A percentile compares a stretch with the other conserved stretches of the same genome.
phyloP scores from a whole-genome alignment of 2,797 vertebrate species.

The Ataeniobius toweri region DNA sequence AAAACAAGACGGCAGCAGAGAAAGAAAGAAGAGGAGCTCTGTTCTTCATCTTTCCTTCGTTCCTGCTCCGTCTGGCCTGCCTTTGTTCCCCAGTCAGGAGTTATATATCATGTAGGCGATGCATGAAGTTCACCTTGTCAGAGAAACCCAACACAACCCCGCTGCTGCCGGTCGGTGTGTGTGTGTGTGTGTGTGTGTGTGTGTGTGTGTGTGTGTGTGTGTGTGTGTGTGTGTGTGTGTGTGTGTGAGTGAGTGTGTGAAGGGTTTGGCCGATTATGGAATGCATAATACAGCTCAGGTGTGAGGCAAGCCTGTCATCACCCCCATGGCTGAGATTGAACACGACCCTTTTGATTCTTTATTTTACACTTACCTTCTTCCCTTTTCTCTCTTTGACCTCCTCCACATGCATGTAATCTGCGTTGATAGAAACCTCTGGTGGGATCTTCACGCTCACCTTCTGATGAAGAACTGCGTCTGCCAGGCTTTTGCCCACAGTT shows the following conservation, averaged over 20 bases:
- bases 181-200: slow-evolving; percentile 10
- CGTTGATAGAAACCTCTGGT: slow-evolving; percentile 68
- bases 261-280: slow-evolving; percentile 53
- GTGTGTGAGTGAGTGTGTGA: slow-evolving; percentile 13
- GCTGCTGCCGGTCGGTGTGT: slow-evolving; percentile 40
- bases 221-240: slow-evolving; percentile 11
- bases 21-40: slow-evolving; percentile 42
- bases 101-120: slow-evolving; percentile 77
- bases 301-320: slow-evolving; percentile 72
- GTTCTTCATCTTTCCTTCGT: slow-evolving; percentile 28
- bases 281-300: slow-evolving; percentile 70
- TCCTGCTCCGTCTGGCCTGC: slow-evolving; percentile 50
- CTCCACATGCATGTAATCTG: slow-evolving; percentile 74
- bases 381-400: slow-evolving; percentile 15
- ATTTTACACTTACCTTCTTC: slow-evolving; percentile 62
- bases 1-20: slow-evolving; percentile 37
- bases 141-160: slow-evolving; percentile 66
- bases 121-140: slow-evolving; percentile 84
- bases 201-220: slow-evolving; percentile 15
- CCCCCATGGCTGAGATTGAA: slow-evolving; percentile 57
- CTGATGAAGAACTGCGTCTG: slow-evolving; percentile 46
- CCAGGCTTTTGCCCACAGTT: slow-evolving; percentile 55
- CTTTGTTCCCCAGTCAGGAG: slow-evolving; percentile 64
- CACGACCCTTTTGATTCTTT: slow-evolving; percentile 68
- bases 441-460: slow-evolving; percentile 49